These are phyloP conservation scores for Tuta absoluta DNA, from an alignment of 2,888 invertebrate species.

Conservation along the genomic window DNA sequence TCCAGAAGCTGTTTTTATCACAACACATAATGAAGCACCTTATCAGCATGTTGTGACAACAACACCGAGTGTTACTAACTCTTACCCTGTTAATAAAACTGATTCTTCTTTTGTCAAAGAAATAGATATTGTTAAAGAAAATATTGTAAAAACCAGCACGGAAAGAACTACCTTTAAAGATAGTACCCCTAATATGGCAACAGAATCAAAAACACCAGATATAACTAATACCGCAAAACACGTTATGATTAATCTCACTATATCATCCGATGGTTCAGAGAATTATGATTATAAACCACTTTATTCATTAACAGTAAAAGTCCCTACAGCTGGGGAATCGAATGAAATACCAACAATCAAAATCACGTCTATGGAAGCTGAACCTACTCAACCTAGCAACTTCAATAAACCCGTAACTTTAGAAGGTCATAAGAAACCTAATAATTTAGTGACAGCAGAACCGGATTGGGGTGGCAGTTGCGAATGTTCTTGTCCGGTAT, in stretches of 20 bases:
- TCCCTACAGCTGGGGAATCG: slow-evolving; percentile 83
- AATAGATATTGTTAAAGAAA: slow-evolving; percentile 39
- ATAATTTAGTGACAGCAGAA: slow-evolving; percentile 48
- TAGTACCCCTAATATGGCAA: too few species aligned
- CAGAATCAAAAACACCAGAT: slow-evolving; percentile 61
- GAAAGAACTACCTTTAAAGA: too few species aligned
- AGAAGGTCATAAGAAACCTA: slow-evolving; percentile 53
- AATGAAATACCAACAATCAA: slow-evolving; percentile 79
- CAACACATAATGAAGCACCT: slow-evolving; percentile 50
- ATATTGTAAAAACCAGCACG: slow-evolving; percentile 50
- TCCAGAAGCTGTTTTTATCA: slow-evolving; percentile 43
- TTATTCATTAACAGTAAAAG: slow-evolving; percentile 90
- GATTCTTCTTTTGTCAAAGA: slow-evolving; percentile 39
- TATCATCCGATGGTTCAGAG: slow-evolving; percentile 84
- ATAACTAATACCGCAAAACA: slow-evolving; percentile 77
- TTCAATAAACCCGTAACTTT: slow-evolving; percentile 71
- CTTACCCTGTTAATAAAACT: slow-evolving; percentile 46
- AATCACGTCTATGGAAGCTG: slow-evolving; percentile 74
- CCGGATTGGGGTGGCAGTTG: slow-evolving; percentile 83
- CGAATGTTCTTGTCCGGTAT: slow-evolving; percentile 87
- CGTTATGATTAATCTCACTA: slow-evolving; percentile 90
- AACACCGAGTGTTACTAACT: slow-evolving; percentile 54
- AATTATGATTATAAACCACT: slow-evolving; percentile 81
- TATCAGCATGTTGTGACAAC: slow-evolving; percentile 55
- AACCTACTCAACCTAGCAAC: slow-evolving; percentile 66